Base-by-base conservation (phyloP, 64 coral and sea anemone genomes). In the Pocillopora damicornis region DNA sequence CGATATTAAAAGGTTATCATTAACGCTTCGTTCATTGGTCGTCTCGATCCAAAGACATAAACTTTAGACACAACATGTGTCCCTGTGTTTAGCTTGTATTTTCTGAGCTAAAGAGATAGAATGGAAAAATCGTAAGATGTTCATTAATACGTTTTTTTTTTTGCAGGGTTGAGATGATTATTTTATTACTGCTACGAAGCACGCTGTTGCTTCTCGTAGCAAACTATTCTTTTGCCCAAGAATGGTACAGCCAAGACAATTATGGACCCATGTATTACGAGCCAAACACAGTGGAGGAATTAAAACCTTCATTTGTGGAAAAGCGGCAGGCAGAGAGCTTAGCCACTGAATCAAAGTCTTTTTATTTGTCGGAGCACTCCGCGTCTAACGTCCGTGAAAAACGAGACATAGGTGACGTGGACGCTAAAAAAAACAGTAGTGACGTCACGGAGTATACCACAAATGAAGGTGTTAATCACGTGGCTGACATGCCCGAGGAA, bases 161-260 rank as follows among this genome's bases (percentile, higher is more conserved):
- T 63, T 63, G 42, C 59, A 84, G 81, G 25, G 26, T 56, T 84
- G 38, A 84, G 65, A 84, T 84, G 81, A 12, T 84, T 57, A 0
- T 71, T 72, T 72, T 63, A 2, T 57, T 84, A 15, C 34, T 84
- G 11, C 37, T 84, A 23, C 68, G 81, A 72, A 7, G 81, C 64
- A 84, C 81, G 36, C 81, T 84, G 81, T 84, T 84, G 37, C 81
- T 84, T 84, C 65, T 84, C 69, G 36, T 84, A 67, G 63, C 61
- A 37, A 22, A 71, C 37, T 37, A 84, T 72, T 72, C 63, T 84
- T 1, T 84, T 57, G 45, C 81, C 15, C 81, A 84, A 84, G 63
- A 84, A 84, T 84, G 81, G 81, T 38, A 84, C n/a, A 71, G 37
- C n/a, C 81, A 72, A n/a, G 63, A 69, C 20, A 26, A 84, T 37